Base-by-base conservation (phyloP, 2,888 invertebrate species). In the Phyllotreta cruciferae region DNA sequence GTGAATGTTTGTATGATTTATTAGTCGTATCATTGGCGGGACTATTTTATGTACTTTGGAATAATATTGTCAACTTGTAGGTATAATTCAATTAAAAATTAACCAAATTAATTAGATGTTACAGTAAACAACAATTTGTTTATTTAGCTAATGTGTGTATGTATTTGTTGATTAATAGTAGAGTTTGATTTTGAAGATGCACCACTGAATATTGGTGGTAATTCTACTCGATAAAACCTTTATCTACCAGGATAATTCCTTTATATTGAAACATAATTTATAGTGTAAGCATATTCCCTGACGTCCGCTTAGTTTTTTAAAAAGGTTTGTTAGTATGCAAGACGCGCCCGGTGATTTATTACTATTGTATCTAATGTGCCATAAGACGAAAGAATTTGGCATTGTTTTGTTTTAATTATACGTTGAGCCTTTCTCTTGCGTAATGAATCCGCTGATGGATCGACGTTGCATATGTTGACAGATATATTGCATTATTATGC, bases 181-280 rank as follows among this genome's bases (percentile, higher is more conserved):
- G 24, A 24, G 24, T 24, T 24, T 24, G 24, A 24, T 24, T 13
- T 7, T 13, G 10, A 6, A 11, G 52, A 37, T 6, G 8, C 52
- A 52, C 52, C 52, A 52, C 52, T 52, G 52, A 6, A 37, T 52
- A 52, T 13, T 58, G 37, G 35, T 49, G 39, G 56, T 66, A 62
- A 66, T 64, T 62, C 63, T 56, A 65, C 62, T 60, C 57, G 66
- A 67, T 67, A 61, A 62, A 63, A 55, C 63, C 42, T 66, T 66
- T 68, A 68, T 66, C 62, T 68, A 55, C n/a, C 45, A 58, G 68
- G 66, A 68, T 68, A 66, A 66, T 63, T 68, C 64, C 64, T 63
- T 64, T 64, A 64, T 63, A 60, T 62, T 61, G 61, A 62, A n/a
- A 60, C 62, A 63, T 68, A 66, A 68, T 68, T 68, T 66, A 68